Percentiles rank a stretch among this genome's conserved stretches.
phyloP scores from a whole-genome alignment of 1,140 invertebrate species.

The Ridgeia piscesae region DNA sequence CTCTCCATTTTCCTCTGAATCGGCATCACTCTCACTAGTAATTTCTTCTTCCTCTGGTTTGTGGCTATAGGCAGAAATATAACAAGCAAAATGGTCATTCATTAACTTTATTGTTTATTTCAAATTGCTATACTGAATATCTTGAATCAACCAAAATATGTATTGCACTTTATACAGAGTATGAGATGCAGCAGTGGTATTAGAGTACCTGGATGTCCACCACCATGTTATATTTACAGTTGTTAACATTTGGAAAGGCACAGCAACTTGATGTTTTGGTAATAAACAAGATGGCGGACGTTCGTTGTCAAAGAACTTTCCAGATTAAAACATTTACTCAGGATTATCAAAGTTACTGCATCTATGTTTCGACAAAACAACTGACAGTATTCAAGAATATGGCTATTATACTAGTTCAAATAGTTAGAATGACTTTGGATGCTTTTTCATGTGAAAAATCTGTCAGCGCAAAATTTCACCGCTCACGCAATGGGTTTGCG shows the following conservation, averaged over 20 bases:
- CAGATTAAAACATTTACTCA: too few relatives aligned
- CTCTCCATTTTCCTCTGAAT: slow-evolving; percentile 58
- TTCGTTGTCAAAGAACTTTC: too few relatives aligned
- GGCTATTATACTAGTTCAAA: too few relatives aligned
- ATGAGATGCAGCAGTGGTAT: background rate
- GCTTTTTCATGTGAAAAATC: too few relatives aligned
- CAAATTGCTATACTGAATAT: background rate
- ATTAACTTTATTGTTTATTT: slow-evolving; percentile 1
- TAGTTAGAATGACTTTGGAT: too few relatives aligned
- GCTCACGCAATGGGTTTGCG: too few relatives aligned
- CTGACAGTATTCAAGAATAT: too few relatives aligned
- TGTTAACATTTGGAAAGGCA: background rate
- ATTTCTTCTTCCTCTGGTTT: slow-evolving; percentile 63
- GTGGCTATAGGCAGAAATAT: slow-evolving; percentile 27
- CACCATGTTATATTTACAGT: background rate
- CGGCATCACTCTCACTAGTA: slow-evolving; percentile 62
- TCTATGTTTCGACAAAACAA: too few relatives aligned
- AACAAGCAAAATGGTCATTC: background rate
- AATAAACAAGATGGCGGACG: too few relatives aligned
- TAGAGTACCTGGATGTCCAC: background rate
- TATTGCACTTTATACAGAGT: background rate
- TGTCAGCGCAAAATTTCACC: too few relatives aligned
- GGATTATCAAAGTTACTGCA: too few relatives aligned
- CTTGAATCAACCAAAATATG: background rate
- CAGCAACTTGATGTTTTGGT: background rate